Conservation (phyloP, 2,797 vertebrate genomes). For the Premnoplex brunnescens region DNA sequence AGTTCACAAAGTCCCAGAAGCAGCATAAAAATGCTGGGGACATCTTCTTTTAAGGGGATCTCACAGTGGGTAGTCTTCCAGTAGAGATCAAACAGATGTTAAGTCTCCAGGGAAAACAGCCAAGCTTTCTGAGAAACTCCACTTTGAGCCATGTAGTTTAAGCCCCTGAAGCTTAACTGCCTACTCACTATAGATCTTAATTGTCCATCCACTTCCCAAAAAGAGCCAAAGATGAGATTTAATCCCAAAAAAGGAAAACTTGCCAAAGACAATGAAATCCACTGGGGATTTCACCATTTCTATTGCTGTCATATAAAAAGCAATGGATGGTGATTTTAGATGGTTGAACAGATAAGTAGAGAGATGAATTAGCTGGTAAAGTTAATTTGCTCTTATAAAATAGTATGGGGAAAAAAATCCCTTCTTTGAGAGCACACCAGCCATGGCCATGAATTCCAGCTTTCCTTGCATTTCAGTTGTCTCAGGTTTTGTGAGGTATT, state of each 20-base stretch:
- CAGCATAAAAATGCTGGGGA: background rate
- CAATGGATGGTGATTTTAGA: background rate
- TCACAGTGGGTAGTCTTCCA: background rate
- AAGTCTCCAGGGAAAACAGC: background rate
- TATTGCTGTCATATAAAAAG: background rate
- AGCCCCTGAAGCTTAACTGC: background rate
- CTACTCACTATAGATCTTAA: background rate
- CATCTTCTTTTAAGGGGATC: background rate
- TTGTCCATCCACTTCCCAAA: background rate
- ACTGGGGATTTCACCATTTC: background rate
- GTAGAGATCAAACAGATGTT: conserved; percentile 4
- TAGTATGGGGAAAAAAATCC: background rate
- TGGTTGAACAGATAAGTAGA: background rate
- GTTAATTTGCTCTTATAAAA: background rate
- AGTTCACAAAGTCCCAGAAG: conserved; percentile 1
- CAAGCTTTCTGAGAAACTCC: background rate
- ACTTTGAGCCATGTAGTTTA: background rate
- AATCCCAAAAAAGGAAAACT: background rate
- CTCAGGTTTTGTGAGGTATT: background rate
- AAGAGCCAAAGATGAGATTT: background rate
- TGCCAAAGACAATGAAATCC: background rate
- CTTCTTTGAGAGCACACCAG: background rate
- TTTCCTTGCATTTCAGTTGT: background rate
- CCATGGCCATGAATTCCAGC: background rate
- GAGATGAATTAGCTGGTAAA: background rate